Percentiles rank a stretch among this genome's conserved stretches.
phyloP scores from a whole-genome alignment of 2,888 invertebrate species.

The Caenorhabditis sp. region DNA sequence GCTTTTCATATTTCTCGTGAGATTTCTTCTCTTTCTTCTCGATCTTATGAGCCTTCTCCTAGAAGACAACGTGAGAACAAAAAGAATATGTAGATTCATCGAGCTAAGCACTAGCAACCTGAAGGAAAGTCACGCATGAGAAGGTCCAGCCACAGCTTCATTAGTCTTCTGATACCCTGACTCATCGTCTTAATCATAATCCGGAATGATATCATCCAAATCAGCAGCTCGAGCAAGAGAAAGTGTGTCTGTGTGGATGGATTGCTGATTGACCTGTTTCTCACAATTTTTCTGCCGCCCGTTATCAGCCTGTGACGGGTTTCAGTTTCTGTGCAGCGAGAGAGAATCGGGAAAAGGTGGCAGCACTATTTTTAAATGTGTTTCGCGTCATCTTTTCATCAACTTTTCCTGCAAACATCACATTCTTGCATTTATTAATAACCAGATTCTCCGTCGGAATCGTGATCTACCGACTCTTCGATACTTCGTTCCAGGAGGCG shows the following conservation, averaged over 20 bases:
- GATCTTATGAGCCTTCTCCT: not conserved
- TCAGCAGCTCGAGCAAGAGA: no score
- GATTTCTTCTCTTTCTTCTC: not conserved
- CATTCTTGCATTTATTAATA: not conserved
- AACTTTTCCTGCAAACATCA: not conserved
- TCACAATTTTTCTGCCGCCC: not conserved
- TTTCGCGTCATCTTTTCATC: not conserved
- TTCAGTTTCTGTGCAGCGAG: not conserved
- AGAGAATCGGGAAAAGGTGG: not conserved
- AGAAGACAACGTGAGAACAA: not conserved
- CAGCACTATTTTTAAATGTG: slow-evolving; percentile 8
- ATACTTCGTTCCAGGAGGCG: slow-evolving; percentile 5
- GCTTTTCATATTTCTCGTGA: not conserved
- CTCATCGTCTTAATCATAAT: no score
- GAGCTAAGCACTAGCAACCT: not conserved
- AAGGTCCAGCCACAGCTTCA: not conserved
- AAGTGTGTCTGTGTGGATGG: no score
- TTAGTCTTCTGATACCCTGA: not conserved
- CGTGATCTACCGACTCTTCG: not conserved
- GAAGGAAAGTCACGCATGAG: not conserved
- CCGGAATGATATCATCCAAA: no score
- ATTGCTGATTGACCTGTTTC: not conserved
- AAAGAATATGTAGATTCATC: not conserved
- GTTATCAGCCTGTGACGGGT: not conserved
- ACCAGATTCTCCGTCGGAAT: no score